Conservation (phyloP, 2,113 vertebrate genomes). For the Danio rerio region GRCz12tu NC_133188.1:7733501-7734000, state of each 20-base stretch:
- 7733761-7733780: neutral
- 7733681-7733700: neutral
- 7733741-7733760: neutral
- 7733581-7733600: constrained; percentile 30
- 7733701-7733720: neutral
- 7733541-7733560: neutral
- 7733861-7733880: neutral
- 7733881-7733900: neutral
- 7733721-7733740: neutral
- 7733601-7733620: neutral
- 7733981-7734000: neutral
- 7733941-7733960: neutral
- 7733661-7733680: neutral
- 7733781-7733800: neutral
- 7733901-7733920: neutral
- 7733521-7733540: neutral
- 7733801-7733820: neutral
- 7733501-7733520: neutral
- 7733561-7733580: neutral
- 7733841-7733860: neutral
- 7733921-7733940: neutral
- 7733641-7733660: neutral
- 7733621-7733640: neutral
- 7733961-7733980: neutral
- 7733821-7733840: neutral